Evolutionary conservation across 2,113 vertebrate species (phyloP), one percentile per base, ranked within the genome.

Genomic region (Deroptyus accipitrinus): DNA sequence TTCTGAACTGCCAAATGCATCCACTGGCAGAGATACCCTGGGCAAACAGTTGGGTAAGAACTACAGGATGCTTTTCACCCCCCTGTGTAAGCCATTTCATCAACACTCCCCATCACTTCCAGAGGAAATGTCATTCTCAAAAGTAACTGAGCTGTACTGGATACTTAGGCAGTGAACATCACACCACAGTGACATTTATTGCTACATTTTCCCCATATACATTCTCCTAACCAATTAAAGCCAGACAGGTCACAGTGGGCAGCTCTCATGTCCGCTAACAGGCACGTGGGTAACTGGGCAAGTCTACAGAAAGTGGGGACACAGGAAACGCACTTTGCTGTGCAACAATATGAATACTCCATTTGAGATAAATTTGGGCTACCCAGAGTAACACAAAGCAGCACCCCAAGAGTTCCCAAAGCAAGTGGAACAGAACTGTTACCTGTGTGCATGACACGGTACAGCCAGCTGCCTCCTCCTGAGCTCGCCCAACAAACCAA

Each of bases 91-190:
- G 51, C 68, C 59, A 4, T 37, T 66, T 23, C 79, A 51, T 22
- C 46, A 18, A 5, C 5, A 3, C 17, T 46, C 17, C 37, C 72
- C 10, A 17, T 27, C 35, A 24, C 44, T 33, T 31, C 9, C 83
- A 0, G 0, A 52, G 49, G 44, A 67, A 68, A 63, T 14, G 20
- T 11, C 39, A 52, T 24, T 86, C 68, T 54, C 37, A 41, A 49
- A 64, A 72, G 54, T 42, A 78, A 73, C 18, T 16, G 48, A 90
- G 31, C 57, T 9, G 8, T 31, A 41, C 67, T 64, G 5, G 22
- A 44, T 68, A 59, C 24, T 33, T 20, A 27, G 4, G 3, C 25
- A 19, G 49, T 0, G 1, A 79, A 5, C 44, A 41, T 69, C 8
- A 0, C 48, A 13, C 57, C 10, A 18, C 57, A 37, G 6, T 15